phyloP scores from a whole-genome alignment of 2,888 invertebrate genomes.

The Xestoiulus laeticollis region DNA sequence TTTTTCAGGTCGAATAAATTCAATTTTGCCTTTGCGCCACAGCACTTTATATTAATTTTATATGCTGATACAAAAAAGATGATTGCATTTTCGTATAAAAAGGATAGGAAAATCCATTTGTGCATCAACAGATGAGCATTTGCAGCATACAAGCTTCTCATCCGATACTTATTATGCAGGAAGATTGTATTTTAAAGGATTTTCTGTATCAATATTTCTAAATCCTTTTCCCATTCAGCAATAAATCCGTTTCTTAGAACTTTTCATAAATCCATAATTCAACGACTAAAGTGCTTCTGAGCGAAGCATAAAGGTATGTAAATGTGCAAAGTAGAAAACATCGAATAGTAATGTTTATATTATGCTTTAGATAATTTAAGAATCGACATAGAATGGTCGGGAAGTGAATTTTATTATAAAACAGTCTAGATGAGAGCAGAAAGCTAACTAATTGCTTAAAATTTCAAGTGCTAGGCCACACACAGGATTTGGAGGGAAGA shows the following conservation, averaged over 20 bases:
- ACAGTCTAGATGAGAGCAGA: too few species aligned
- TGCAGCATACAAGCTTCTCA: not conserved
- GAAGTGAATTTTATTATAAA: too few species aligned
- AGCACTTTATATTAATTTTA: slow-evolving; percentile 37
- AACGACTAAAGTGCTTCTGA: not conserved
- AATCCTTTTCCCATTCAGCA: slow-evolving; percentile 20
- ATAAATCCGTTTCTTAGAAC: slow-evolving; percentile 25
- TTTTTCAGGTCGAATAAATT: slow-evolving; percentile 17
- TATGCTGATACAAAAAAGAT: slow-evolving; percentile 30
- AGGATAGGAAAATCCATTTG: slow-evolving; percentile 13
- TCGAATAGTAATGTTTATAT: not conserved
- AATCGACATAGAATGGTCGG: not conserved
- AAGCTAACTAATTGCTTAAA: too few species aligned
- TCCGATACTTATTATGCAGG: slow-evolving; percentile 24
- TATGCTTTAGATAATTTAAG: not conserved
- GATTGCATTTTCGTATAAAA: slow-evolving; percentile 32
- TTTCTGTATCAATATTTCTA: slow-evolving; percentile 39
- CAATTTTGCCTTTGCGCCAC: not conserved
- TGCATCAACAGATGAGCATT: slow-evolving; percentile 30
- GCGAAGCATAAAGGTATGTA: not conserved
- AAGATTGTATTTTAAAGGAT: slow-evolving; percentile 21
- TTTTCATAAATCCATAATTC: slow-evolving; percentile 43
- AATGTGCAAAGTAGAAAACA: not conserved
- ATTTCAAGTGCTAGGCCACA: too few species aligned
- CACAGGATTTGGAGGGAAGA: too few species aligned